These are phyloP conservation scores for Zoroaster sp. DNA, from an alignment of 53 echinoderm and acorn worm species.

Conservation along the genomic window DNA sequence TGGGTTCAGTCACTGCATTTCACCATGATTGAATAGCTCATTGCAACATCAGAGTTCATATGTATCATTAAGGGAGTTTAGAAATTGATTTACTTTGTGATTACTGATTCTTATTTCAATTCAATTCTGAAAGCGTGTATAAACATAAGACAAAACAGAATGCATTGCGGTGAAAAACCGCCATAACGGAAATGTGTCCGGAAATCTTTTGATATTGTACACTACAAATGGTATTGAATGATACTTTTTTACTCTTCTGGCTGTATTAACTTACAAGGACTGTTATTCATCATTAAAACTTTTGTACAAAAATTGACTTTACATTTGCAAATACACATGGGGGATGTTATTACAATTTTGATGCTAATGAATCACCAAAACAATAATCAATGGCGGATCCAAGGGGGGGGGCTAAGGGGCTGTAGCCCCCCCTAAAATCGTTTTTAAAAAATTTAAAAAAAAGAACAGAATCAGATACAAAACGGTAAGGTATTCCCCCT, in stretches of 20 bases:
- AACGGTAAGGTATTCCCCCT: no score
- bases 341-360: no score
- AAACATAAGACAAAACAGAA: neutral
- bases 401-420: no score
- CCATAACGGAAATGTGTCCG: neutral
- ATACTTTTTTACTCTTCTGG: neutral
- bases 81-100: slow-evolving; percentile 28
- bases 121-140: neutral
- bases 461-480: no score
- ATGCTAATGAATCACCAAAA: no score
- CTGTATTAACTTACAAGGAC: no score
- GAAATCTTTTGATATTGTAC: neutral
- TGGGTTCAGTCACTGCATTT: slow-evolving; percentile 32
- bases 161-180: neutral
- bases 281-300: no score
- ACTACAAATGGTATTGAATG: neutral
- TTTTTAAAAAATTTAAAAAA: no score
- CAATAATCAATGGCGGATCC: no score
- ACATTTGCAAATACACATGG: no score
- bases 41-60: neutral
- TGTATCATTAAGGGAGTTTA: slow-evolving; percentile 11
- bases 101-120: neutral
- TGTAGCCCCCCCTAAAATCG: no score
- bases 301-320: no score
- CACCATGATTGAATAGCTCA: neutral